A percentile compares a stretch with the other conserved stretches of the same genome.
Evolutionary conservation across 2,888 invertebrate species (phyloP).

Genomic region (Blera fallax): DNA sequence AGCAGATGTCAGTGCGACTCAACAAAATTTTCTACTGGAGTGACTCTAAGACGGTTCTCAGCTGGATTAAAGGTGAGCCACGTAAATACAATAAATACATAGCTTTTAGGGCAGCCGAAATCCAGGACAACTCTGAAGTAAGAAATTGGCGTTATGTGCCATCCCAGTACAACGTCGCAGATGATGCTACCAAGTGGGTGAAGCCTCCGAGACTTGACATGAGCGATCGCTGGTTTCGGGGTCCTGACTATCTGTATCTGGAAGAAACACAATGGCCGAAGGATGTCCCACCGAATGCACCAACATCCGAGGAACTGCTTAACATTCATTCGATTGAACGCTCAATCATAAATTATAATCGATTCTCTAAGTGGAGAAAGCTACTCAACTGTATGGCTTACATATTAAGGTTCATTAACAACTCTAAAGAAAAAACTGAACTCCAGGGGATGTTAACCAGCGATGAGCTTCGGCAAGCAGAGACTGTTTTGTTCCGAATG

Average conservation of each 20-base stretch:
- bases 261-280: neutral
- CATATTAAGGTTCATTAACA: neutral
- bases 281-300: neutral
- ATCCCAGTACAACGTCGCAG: no score
- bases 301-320: neutral
- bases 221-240: neutral
- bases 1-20: no score
- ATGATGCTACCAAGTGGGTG: conserved; percentile 8
- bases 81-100: no score
- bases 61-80: no score
- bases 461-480: neutral
- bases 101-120: no score
- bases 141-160: no score
- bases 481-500: conserved; percentile 1
- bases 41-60: no score
- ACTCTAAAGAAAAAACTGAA: neutral
- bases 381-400: neutral
- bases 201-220: neutral
- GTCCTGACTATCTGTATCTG: neutral
- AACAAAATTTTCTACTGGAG: no score
- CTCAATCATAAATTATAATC: neutral
- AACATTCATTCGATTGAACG: neutral
- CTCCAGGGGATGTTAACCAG: neutral
- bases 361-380: neutral
- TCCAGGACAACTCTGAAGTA: no score